A percentile compares a stretch with the other conserved stretches of the same genome.
phyloP scores from a whole-genome alignment of 2,888 invertebrate species.

The Micropterix aruncella region DNA sequence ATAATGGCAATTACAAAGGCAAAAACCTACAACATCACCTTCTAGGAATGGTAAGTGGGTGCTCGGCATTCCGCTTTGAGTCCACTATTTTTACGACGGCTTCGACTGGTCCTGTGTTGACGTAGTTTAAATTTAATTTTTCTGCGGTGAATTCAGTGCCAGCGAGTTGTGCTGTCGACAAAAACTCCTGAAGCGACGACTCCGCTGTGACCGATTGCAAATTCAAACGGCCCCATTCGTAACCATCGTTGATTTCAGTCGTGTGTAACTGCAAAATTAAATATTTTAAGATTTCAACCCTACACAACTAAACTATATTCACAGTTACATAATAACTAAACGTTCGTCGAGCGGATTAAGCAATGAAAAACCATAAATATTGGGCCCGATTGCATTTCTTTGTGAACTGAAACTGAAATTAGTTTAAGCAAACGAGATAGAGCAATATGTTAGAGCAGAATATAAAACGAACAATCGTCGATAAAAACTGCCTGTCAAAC shows the following conservation, averaged over 20 bases:
- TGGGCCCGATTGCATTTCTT: no score
- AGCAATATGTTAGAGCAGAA: no score
- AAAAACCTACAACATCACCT: no score
- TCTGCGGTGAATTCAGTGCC: constrained; percentile 89
- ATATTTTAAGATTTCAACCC: constrained; percentile 5
- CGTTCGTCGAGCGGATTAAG: constrained; percentile 4
- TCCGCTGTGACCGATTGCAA: constrained; percentile 90
- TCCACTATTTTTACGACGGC: constrained; percentile 23
- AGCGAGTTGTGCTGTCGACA: constrained; percentile 88
- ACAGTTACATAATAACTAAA: no score
- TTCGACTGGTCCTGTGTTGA: constrained; percentile 25
- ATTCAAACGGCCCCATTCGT: constrained; percentile 82
- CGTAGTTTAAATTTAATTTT: constrained; percentile 62
- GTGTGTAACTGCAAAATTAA: constrained; percentile 54
- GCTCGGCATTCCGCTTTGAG: constrained; percentile 32
- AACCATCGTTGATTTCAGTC: constrained; percentile 79
- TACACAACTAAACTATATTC: no score
- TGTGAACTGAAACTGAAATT: no score
- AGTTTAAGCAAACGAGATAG: no score
- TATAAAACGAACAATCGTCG: no score
- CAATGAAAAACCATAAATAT: no score
- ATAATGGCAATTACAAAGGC: no score
- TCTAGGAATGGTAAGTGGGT: constrained; percentile 54
- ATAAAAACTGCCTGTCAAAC: no score
- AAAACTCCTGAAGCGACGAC: constrained; percentile 90